Conservation (phyloP, 2,888 invertebrate genomes). For the Anoncus sp. region DNA sequence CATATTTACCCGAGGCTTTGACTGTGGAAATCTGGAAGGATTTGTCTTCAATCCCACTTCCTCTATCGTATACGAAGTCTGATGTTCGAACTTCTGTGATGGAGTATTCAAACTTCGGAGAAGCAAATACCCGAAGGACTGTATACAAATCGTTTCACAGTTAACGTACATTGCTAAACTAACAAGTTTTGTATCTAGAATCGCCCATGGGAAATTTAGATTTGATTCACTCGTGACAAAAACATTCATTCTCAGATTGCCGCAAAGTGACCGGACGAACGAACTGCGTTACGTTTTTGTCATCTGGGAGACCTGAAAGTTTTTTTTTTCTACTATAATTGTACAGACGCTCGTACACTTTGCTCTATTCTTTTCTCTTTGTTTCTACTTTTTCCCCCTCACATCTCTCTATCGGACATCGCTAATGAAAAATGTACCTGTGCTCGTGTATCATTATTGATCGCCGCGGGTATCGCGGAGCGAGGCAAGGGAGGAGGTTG, state of each 20-base stretch:
- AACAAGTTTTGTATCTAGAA: conserved; percentile 1
- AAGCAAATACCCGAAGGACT: conserved; percentile 6
- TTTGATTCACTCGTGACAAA: not conserved
- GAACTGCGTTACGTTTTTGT: not conserved
- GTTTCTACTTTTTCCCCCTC: conserved; percentile 27
- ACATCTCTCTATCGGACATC: conserved; percentile 50
- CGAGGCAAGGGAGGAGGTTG: not conserved
- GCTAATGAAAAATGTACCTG: conserved; percentile 66
- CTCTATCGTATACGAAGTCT: not conserved
- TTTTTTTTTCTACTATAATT: too few relatives aligned
- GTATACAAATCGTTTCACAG: not conserved
- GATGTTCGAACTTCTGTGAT: not conserved
- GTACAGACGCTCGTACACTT: too few relatives aligned
- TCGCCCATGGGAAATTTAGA: conserved; percentile 19
- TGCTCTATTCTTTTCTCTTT: conserved; percentile 26
- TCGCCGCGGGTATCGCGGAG: conserved; percentile 50
- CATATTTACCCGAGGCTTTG: conserved; percentile 1
- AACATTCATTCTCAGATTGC: not conserved
- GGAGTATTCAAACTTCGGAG: conserved; percentile 13
- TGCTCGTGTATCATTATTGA: conserved; percentile 56
- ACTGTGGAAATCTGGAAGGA: not conserved
- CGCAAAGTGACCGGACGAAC: not conserved
- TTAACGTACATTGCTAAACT: not conserved
- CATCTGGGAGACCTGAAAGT: not conserved
- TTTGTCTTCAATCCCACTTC: conserved; percentile 13